Conservation (phyloP, 2,797 vertebrate species). For the Acanthurus tractus region DNA sequence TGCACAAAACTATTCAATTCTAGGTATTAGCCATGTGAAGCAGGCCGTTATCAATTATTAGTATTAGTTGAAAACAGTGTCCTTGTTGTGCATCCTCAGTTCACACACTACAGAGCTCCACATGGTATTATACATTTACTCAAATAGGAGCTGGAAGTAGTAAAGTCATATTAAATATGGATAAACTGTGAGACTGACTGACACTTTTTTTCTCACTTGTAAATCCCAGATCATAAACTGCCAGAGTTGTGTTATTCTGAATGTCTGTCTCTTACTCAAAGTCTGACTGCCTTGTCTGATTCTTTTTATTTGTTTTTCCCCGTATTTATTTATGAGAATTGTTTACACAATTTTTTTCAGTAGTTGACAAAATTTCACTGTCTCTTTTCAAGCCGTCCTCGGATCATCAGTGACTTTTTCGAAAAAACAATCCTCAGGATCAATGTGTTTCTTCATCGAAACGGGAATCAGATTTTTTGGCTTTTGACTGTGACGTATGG, state of each 20-base stretch:
- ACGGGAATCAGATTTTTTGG: conserved; percentile 35
- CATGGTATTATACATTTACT: conserved; percentile 10
- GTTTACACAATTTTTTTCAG: conserved; percentile 33
- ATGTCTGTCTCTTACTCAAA: conserved; percentile 21
- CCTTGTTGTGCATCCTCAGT: background rate
- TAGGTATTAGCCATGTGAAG: background rate
- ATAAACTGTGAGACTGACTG: conserved; percentile 7
- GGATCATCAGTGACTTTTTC: conserved; percentile 22
- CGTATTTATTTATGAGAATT: background rate
- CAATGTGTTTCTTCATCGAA: conserved; percentile 46
- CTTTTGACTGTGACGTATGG: conserved; percentile 53
- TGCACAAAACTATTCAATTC: no score
- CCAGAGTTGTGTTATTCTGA: background rate
- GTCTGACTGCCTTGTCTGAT: conserved; percentile 7
- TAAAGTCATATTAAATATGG: background rate
- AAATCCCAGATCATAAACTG: conserved; percentile 18
- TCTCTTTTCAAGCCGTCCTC: conserved; percentile 22
- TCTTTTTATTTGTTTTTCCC: conserved; percentile 20
- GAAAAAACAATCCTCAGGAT: conserved; percentile 42
- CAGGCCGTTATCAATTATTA: no score
- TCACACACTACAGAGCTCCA: background rate
- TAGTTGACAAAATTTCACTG: conserved; percentile 6
- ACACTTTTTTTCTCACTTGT: conserved; percentile 1
- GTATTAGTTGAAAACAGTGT: no score
- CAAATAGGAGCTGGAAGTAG: background rate